Base-by-base conservation (phyloP, 2,113 vertebrate species). In the Amia ocellicauda region DNA sequence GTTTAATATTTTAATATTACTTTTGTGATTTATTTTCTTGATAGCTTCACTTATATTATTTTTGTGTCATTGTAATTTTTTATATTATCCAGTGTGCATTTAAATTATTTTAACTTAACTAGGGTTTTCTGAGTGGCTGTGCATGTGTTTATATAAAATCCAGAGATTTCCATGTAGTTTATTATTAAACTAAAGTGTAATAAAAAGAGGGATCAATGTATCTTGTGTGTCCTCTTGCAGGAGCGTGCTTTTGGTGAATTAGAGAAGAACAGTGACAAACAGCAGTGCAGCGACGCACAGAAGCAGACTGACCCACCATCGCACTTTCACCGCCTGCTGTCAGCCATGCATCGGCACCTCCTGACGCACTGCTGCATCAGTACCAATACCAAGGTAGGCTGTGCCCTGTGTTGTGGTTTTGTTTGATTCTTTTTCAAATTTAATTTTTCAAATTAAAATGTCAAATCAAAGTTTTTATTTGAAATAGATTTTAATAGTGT, bases 261-360 rank as follows among this genome's bases (percentile, higher is more conserved):
- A 64, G 90, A 91, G 77, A 91, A 91, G 76, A 91, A 91, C 82
- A 91, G 90, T 24, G 90, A 91, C 67, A 91, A 91, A 71, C 86
- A 90, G 68, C 70, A 82, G 28, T 66, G 65, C 22, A 75, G 64
- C 40, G 79, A 81, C 23, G 70, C 74, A 45, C 80, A 78, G 66
- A 82, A 80, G 69, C 83, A 88, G 71, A 83, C 71, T 7, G 84
- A 87, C 63, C 82, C 87, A 52, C 90, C 90, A 0, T 87, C 85
- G 63, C 88, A 91, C 69, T 88, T 91, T 71, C 89, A 89, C 73
- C 86, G 88, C 69, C 85, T 91, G 51, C 82, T 91, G 58, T 88
- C 85, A 56, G 86, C 87, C 51, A 80, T 91, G 36, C 87, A 91
- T 64, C 90, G 85, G 75, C 90, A 91, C 77, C 80, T 91, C 60